phyloP scores from a whole-genome alignment of 2,797 vertebrate species.

The Eleutherodactylus coqui region DNA sequence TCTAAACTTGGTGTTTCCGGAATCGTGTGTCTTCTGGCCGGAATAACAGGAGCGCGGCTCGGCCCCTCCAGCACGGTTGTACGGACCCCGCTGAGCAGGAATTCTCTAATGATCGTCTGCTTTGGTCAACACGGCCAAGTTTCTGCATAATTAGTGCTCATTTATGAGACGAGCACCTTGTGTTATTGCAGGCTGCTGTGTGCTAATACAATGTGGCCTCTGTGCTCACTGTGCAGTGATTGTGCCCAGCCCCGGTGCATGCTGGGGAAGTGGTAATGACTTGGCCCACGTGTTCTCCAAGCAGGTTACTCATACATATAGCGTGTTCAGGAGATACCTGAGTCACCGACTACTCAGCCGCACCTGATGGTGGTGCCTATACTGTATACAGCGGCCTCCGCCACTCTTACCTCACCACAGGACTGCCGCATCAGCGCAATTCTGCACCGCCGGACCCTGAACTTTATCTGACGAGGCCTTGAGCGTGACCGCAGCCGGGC shows the following conservation, averaged over 20 bases:
- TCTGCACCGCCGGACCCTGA: neutral
- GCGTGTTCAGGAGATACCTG: neutral
- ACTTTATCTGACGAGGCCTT: neutral
- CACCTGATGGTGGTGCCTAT: neutral
- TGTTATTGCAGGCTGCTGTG: neutral
- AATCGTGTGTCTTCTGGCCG: no score
- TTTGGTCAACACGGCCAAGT: neutral
- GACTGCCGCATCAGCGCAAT: neutral
- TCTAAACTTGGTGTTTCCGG: no score
- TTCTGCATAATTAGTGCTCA: neutral
- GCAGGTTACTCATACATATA: neutral
- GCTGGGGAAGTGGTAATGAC: neutral
- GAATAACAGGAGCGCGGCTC: no score
- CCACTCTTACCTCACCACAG: neutral
- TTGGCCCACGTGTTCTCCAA: neutral
- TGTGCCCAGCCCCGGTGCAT: neutral
- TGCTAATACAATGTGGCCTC: slow-evolving; percentile 12
- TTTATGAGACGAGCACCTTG: neutral
- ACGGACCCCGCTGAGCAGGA: neutral
- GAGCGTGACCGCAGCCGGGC: neutral
- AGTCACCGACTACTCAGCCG: slow-evolving; percentile 14
- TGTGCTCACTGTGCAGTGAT: neutral
- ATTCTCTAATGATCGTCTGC: neutral
- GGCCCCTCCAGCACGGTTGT: neutral
- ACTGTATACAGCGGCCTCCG: neutral